Conservation (phyloP, 2,113 vertebrate species). For the Eulemur macaco region DNA sequence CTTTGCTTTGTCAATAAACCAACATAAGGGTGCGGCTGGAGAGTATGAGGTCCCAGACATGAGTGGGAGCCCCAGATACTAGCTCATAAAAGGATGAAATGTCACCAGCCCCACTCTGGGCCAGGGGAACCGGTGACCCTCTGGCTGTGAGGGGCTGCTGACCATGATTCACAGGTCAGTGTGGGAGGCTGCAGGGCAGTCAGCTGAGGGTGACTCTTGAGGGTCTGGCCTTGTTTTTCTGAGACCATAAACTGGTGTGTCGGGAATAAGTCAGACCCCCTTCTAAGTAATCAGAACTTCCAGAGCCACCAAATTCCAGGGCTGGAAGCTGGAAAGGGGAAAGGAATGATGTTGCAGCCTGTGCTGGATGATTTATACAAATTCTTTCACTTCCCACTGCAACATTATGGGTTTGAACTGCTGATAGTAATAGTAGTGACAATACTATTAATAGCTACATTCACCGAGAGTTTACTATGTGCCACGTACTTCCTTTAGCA, state of each 20-base stretch:
- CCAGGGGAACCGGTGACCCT: not conserved
- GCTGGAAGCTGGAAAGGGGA: not conserved
- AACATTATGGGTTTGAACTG: not conserved
- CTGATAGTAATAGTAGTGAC: not conserved
- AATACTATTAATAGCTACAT: not conserved
- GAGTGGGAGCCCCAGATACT: constrained; percentile 27
- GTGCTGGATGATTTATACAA: not conserved
- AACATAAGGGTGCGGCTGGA: not conserved
- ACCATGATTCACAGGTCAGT: not conserved
- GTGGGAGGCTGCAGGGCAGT: not conserved
- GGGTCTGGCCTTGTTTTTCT: not conserved
- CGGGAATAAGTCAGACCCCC: not conserved
- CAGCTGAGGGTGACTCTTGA: not conserved
- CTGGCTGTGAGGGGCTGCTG: not conserved
- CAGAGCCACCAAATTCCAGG: not conserved
- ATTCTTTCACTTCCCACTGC: not conserved
- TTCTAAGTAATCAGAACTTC: not conserved
- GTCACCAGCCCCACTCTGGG: not conserved
- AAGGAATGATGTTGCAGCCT: not conserved
- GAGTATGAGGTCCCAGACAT: not conserved
- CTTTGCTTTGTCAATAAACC: not conserved
- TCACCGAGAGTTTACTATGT: not conserved
- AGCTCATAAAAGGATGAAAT: not conserved
- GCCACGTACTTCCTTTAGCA: not conserved
- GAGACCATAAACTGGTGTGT: not conserved